Evolutionary conservation across 2,888 invertebrate genomes (phyloP).

Genomic region (Zelleria hepariella): DNA sequence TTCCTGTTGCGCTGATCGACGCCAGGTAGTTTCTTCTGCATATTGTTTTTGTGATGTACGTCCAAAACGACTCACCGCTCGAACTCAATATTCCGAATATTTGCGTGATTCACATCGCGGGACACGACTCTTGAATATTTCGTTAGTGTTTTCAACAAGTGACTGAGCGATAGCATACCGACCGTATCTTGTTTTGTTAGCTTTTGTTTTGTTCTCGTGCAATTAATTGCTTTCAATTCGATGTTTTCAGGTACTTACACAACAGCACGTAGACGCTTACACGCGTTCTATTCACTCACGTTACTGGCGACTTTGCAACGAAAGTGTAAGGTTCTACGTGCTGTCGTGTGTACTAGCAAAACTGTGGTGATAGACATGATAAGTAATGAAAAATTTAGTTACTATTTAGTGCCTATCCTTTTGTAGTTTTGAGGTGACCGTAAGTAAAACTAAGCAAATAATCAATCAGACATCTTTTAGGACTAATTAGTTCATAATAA

Average conservation of each 20-base stretch:
- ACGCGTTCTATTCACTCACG: no score
- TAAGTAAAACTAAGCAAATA: no score
- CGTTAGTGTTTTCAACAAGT: conserved; percentile 32
- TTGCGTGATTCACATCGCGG: conserved; percentile 50
- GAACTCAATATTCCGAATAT: conserved; percentile 45
- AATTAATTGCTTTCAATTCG: not conserved
- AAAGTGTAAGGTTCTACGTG: no score
- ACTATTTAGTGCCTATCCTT: no score
- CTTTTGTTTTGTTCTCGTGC: not conserved
- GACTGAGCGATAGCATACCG: not conserved
- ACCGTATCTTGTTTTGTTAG: not conserved
- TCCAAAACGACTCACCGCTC: conserved; percentile 18
- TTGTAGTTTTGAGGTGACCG: no score
- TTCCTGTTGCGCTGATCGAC: not conserved
- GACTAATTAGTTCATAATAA: no score
- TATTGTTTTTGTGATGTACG: not conserved
- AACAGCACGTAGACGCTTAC: no score
- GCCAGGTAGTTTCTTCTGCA: not conserved
- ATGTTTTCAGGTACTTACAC: not conserved
- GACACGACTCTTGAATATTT: conserved; percentile 52
- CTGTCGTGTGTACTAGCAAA: no score
- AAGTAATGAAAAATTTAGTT: no score
- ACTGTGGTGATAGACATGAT: no score
- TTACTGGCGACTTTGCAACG: no score
- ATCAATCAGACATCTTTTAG: no score